Evolutionary conservation across 2,797 vertebrate species (phyloP), one percentile per base, ranked within the genome.

Genomic region (Aphelocoma californica): DNA sequence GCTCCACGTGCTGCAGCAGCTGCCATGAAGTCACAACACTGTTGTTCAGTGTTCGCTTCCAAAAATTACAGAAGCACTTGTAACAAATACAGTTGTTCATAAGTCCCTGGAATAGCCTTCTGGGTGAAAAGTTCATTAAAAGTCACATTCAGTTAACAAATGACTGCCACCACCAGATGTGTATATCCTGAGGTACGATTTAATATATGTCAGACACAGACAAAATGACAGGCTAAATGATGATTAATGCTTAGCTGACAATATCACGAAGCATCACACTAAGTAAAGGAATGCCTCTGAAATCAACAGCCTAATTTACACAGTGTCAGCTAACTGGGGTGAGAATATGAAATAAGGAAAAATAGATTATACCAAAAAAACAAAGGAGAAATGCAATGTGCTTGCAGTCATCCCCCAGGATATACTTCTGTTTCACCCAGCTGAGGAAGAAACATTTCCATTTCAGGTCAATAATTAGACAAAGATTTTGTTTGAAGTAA

Each of bases 111-210:
- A 53, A 78, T 47, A 90, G 83, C 45, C 54, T 93, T 19, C 36
- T 90, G 56, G 69, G 84, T 81, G 74, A 86, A 96, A 89, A 92
- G 69, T 92, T 95, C 89, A 86, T 90, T 81, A 86, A 70, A 96
- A 96, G 92, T 93, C 93, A 87, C 83, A 91, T 81, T 93, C 86
- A 80, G 90, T 95, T 96, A 94, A 87, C 66, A 90, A 96, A 47
- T 80, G 16, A 79, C 74, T 91, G 82, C 81, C 85, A 95, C 34
- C 0, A 1, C 38, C 93, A 96, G 92, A 91, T 86, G 73, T 79
- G 47, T 82, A 40, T 94, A 64, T 88, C 92, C 88, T 64, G 57
- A 72, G 80, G 81, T 88, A 38, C 29, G 45, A 60, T 81, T 88
- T 91, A 90, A 83, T 90, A 72, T 81, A 50, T 66, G 71, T 81